Evolutionary conservation across 2,797 vertebrate genomes (phyloP).

Genomic region (Intellagama lesueurii): DNA sequence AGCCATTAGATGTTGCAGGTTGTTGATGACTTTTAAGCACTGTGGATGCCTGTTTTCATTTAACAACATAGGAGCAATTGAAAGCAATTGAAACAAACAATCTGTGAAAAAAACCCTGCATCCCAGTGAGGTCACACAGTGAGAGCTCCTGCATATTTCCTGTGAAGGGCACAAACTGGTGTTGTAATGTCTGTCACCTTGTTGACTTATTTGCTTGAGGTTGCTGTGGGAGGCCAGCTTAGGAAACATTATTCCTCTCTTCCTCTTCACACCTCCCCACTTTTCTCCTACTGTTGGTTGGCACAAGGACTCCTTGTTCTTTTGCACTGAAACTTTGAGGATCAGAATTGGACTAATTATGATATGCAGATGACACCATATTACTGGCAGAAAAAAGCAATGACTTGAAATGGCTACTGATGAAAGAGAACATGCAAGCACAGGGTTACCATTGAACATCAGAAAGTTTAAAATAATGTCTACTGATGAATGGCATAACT

Average conservation of each 20-base stretch:
- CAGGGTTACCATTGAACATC: not conserved
- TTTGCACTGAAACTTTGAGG: not conserved
- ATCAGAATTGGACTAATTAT: no score
- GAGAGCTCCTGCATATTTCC: not conserved
- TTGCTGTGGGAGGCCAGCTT: not conserved
- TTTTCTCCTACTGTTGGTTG: not conserved
- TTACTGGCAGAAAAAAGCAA: no score
- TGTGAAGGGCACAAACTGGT: not conserved
- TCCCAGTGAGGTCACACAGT: not conserved
- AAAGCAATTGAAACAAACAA: not conserved
- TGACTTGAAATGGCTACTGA: no score
- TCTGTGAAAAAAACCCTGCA: not conserved
- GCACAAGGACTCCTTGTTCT: not conserved
- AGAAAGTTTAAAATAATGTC: no score
- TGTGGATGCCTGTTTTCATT: not conserved
- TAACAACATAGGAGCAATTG: not conserved
- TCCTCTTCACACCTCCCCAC: no score
- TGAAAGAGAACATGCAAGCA: not conserved
- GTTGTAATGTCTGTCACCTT: constrained; percentile 19
- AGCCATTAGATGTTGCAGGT: not conserved
- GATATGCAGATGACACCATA: no score
- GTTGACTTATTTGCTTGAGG: constrained; percentile 13
- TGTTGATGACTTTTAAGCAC: not conserved
- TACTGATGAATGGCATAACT: no score
- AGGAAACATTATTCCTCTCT: not conserved